A percentile compares a stretch with the other conserved stretches of the same genome.
Evolutionary conservation across 2,113 vertebrate species (phyloP).

Genomic region (Calidris pugnax): DNA sequence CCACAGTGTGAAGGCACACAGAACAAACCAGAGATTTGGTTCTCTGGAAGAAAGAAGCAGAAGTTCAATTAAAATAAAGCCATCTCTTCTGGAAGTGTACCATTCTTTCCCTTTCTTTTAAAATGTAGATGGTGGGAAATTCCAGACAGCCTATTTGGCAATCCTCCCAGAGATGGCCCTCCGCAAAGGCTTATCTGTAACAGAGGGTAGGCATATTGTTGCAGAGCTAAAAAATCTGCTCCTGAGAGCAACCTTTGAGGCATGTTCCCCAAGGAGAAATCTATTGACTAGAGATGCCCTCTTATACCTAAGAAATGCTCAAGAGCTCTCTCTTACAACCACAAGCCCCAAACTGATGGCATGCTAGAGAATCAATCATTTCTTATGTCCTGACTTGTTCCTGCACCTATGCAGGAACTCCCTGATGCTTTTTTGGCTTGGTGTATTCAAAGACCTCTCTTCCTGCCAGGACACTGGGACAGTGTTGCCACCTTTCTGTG

Average conservation of each 20-base stretch:
- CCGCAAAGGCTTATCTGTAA: not conserved
- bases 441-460: not conserved
- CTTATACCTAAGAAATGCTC: not conserved
- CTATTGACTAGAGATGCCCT: not conserved
- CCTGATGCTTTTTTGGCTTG: not conserved
- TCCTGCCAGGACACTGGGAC: not conserved
- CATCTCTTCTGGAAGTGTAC: too few relatives aligned
- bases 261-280: not conserved
- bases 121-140: too few relatives aligned
- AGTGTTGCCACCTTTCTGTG: not conserved
- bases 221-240: not conserved
- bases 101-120: too few relatives aligned
- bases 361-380: not conserved
- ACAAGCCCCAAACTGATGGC: not conserved
- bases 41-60: too few relatives aligned
- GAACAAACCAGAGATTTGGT: too few relatives aligned
- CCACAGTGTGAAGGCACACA: not conserved
- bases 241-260: not conserved
- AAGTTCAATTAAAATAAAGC: too few relatives aligned
- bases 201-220: not conserved
- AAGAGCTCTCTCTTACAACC: not conserved
- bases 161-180: not conserved
- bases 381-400: not conserved
- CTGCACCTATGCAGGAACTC: not conserved
- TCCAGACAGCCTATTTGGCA: too few relatives aligned